A percentile compares a stretch with the other conserved stretches of the same genome.
Evolutionary conservation across 2,888 invertebrate genomes (phyloP).

Genomic region (Tyria jacobaeae): DNA sequence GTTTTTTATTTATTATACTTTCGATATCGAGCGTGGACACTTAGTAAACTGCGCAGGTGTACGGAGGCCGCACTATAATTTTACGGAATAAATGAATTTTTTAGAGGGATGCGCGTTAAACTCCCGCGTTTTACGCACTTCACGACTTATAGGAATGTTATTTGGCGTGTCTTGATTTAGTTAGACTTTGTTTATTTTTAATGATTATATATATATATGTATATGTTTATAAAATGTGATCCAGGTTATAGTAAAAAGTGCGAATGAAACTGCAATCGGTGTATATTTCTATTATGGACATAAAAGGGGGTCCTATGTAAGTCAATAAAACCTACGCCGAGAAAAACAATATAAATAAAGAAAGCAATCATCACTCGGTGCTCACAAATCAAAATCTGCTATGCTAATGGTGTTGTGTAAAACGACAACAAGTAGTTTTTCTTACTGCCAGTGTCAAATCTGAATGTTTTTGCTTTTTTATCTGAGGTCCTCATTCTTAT

Average conservation of each 20-base stretch:
- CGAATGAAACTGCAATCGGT: background rate
- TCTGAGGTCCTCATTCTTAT: conserved; percentile 88
- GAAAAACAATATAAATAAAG: conserved; percentile 55
- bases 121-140: conserved; percentile 50
- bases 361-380: conserved; percentile 73
- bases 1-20: conserved; percentile 40
- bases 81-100: conserved; percentile 59
- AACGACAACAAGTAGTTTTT: conserved; percentile 47
- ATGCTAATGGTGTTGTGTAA: conserved; percentile 45
- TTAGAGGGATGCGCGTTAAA: conserved; percentile 57
- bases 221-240: background rate
- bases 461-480: conserved; percentile 86
- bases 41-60: conserved; percentile 59
- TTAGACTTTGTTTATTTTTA: conserved; percentile 19
- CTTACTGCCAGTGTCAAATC: conserved; percentile 89
- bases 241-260: background rate
- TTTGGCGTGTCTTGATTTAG: conserved; percentile 7
- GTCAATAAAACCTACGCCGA: conserved; percentile 49
- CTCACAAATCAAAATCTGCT: conserved; percentile 61
- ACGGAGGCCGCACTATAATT: conserved; percentile 57
- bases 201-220: background rate
- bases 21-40: conserved; percentile 44
- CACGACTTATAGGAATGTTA: conserved; percentile 30
- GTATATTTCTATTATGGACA: background rate
- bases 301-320: background rate